These are phyloP conservation scores for Cinara cedri DNA, from an alignment of 2,888 invertebrate genomes.

Conservation along the genomic window DNA sequence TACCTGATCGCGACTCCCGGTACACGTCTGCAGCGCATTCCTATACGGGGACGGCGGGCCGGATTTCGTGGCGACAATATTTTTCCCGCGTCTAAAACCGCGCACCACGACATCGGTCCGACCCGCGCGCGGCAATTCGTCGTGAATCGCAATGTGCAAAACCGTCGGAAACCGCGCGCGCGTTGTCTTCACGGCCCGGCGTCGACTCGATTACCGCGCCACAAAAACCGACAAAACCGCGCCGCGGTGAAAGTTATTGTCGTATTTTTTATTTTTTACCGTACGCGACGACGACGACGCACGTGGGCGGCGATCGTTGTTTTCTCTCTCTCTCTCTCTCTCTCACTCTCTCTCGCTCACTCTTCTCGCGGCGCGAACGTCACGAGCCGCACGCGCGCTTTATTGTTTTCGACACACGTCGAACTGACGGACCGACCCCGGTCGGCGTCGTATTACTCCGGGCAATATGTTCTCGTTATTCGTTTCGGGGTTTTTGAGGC, in stretches of 20 bases:
- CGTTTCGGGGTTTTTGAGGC: no score
- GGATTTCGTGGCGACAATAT: no score
- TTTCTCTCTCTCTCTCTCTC: neutral
- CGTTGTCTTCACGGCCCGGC: neutral
- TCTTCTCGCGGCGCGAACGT: conserved; percentile 12
- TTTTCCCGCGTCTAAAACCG: no score
- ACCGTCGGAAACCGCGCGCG: no score
- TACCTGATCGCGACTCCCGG: no score
- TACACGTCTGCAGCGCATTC: no score
- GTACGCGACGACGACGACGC: no score
- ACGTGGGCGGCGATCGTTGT: conserved; percentile 29
- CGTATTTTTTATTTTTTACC: neutral
- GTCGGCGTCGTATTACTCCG: neutral
- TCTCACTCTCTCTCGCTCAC: neutral
- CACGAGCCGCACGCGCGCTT: neutral
- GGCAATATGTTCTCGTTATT: conserved; percentile 16
- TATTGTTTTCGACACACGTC: conserved; percentile 46
- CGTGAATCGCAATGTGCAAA: no score
- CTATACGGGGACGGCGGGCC: no score
- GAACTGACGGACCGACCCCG: conserved; percentile 18
- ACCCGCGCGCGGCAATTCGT: no score
- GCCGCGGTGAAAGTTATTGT: conserved; percentile 27
- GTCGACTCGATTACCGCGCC: neutral
- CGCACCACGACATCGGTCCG: no score
- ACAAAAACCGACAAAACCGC: conserved; percentile 9